Base-by-base conservation (phyloP, 1,140 invertebrate genomes). In the Chironomus striatipennis region DNA sequence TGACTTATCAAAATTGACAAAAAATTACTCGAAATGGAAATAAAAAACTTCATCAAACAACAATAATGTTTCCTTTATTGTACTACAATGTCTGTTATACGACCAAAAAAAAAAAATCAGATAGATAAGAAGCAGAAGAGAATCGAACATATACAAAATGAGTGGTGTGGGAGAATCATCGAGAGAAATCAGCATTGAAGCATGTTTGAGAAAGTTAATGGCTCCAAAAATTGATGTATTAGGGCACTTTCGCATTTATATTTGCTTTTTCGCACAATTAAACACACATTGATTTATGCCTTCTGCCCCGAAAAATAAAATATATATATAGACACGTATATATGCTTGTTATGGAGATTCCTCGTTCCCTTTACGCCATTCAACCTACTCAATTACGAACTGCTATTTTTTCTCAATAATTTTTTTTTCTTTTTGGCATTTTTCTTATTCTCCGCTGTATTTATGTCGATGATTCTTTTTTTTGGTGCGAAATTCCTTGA, bases 131-230 rank as follows among this genome's bases (percentile, higher is more conserved):
- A 34, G 24, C 24, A 34, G 24, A 34, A 34, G 24, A 34, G 24
- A 34, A 34, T 34, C 24, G 24, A 34, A 34, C 24, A 34, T 34
- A 34, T 5, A 34, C 24, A 34, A 34, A 34, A 34, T 34, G 24
- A 2, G 24, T 34, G 24, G 24, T 34, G 24, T 34, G 24, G 5
- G 24, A 34, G 24, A 34, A 34, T 34, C 24, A 34, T 34, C 24
- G 24, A 34, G 47, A 57, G 12, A 57, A 57, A 57, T 57, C 47
- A 57, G 47, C 47, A 57, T 57, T n/a, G 17, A 12, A 18, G 65
- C 65, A 70, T 70, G 65, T 70, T 70, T 70, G 65, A 70, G 47
- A 70, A 70, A 70, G 65, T 70, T 70, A 70, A 70, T 70, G 65
- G 65, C 65, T 70, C 65, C 20, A 70, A 70, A 70, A 70, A 70